phyloP scores from a whole-genome alignment of 2,113 vertebrate species.

The Regulus satrapa region DNA sequence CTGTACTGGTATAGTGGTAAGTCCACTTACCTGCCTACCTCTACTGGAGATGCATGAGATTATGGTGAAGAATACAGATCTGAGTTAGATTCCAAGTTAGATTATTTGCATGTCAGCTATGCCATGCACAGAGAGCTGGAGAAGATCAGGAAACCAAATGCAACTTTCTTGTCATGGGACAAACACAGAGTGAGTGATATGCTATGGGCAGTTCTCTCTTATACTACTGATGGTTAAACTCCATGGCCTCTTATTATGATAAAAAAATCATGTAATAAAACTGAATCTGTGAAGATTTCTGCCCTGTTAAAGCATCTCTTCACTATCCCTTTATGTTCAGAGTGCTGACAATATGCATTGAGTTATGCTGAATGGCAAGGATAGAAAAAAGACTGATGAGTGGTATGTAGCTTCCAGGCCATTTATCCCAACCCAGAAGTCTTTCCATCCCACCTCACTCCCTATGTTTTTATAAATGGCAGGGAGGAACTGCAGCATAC shows the following conservation, averaged over 20 bases:
- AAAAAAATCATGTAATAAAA: background rate
- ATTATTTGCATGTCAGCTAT: background rate
- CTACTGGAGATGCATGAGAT: background rate
- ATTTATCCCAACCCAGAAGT: background rate
- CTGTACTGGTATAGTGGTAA: background rate
- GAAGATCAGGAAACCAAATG: background rate
- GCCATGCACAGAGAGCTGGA: background rate
- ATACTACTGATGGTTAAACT: background rate
- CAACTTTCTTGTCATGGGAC: background rate
- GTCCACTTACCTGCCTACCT: background rate
- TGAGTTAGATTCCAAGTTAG: background rate
- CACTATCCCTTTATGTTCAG: background rate
- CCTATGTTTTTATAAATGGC: background rate
- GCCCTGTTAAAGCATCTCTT: background rate
- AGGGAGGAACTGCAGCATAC: background rate
- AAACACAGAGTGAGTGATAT: background rate
- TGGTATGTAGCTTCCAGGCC: background rate
- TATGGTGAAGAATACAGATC: background rate
- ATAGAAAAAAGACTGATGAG: background rate
- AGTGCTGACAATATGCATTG: background rate
- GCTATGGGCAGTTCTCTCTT: background rate
- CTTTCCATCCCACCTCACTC: background rate
- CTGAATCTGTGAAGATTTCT: background rate
- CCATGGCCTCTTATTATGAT: background rate
- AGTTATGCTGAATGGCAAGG: background rate